Conservation (phyloP, 2,797 vertebrate species). For the Crotalus adamanteus region DNA sequence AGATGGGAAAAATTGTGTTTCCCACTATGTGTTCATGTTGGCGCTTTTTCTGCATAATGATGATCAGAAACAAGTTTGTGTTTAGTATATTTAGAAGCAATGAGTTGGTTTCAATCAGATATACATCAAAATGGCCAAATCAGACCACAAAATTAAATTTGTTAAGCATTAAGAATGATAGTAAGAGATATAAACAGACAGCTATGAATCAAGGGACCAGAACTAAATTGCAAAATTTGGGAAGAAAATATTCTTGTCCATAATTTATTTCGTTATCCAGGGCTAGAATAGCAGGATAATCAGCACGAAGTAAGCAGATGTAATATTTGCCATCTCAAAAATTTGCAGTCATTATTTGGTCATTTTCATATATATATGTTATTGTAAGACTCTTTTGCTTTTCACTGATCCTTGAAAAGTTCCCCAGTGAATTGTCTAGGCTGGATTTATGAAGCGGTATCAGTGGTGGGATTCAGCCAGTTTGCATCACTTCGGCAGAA, state of each 20-base stretch:
- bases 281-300: background rate
- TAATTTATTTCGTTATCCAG: background rate
- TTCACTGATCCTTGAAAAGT: background rate
- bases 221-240: background rate
- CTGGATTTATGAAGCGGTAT: background rate
- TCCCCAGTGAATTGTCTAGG: background rate
- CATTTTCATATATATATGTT: background rate
- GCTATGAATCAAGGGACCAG: background rate
- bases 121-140: background rate
- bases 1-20: background rate
- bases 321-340: background rate
- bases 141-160: background rate
- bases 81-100: background rate
- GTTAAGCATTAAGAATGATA: background rate
- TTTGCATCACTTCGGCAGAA: too few species aligned
- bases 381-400: background rate
- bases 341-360: too few species aligned
- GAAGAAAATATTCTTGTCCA: background rate
- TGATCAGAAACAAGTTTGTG: background rate
- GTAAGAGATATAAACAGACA: background rate
- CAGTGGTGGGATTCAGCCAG: too few species aligned
- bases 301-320: background rate
- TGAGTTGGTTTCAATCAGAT: background rate
- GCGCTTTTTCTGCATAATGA: background rate
- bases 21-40: background rate